Evolutionary conservation across 2,888 invertebrate genomes (phyloP), one percentile per base, ranked within the genome.

Genomic region (Cephalotes varians): DNA sequence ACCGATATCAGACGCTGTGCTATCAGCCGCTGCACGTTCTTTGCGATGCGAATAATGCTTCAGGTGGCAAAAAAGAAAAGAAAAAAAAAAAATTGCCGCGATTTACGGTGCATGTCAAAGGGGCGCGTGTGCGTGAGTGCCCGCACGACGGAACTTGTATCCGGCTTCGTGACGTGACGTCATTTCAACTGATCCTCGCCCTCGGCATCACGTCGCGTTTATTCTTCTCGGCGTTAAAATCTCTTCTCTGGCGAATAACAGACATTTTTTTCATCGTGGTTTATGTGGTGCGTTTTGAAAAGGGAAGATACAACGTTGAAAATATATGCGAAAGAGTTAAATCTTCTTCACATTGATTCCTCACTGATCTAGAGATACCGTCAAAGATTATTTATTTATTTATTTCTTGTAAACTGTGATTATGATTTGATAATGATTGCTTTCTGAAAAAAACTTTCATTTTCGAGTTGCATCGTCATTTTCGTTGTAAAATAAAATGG

Each of bases 151-250:
- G n/a, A 77, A 40, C 76, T 65, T 77, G 51, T 65, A 77, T 65
- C 76, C 76, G 65, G 76, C 65, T 77, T 21, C 9, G 65, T 54
- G 40, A 65, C 76, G 21, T 77, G 76, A 77, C 64, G 76, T 77
- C 76, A 77, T 54, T 77, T 54, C 76, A 77, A 40, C 40, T 77
- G 76, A 65, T 65, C 65, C n/a, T 49, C 62, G 37, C n/a, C 37
- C 37, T 21, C 65, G 51, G 3, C n/a, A 15, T 64, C 37, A 10
- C 49, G 7, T 28, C 40, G 40, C 21, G 51, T 77, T 64, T 76
- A 40, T 65, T 54, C 54, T 65, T 51, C n/a, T 15, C 54, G 15
- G 9, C 65, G 25, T 49, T 62, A 12, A 74, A 37, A 15, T 56
- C n/a, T 34, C 25, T 60, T 18, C 34, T 31, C 31, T 67, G 12